phyloP scores from a whole-genome alignment of 1,140 invertebrate genomes.

The Tyrophagus putrescentiae region DNA sequence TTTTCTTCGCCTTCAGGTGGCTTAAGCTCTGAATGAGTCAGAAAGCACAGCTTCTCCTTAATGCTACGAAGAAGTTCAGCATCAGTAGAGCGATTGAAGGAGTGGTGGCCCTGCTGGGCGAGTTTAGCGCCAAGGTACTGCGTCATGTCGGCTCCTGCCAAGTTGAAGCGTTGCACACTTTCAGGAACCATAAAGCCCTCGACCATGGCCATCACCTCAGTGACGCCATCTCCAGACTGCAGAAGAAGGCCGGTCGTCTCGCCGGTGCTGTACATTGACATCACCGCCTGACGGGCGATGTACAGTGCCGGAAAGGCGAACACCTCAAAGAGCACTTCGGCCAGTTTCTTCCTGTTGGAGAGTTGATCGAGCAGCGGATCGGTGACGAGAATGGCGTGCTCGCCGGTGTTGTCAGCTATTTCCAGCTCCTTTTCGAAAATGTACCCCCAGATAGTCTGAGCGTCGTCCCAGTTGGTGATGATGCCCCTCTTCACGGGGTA shows the following conservation, averaged over 20 bases:
- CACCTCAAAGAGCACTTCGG: slow-evolving; percentile 44
- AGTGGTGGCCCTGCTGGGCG: no score
- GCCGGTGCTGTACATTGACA: slow-evolving; percentile 77
- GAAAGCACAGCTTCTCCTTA: no score
- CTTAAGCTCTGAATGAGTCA: no score
- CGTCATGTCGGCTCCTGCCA: slow-evolving; percentile 78
- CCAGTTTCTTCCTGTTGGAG: slow-evolving; percentile 55
- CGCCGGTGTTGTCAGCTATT: slow-evolving; percentile 81
- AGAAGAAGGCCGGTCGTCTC: slow-evolving; percentile 48
- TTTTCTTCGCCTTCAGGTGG: slow-evolving; percentile 36
- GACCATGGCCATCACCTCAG: slow-evolving; percentile 43
- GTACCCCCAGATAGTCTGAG: slow-evolving; percentile 49
- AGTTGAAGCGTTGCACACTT: slow-evolving; percentile 76
- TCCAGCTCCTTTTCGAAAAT: slow-evolving; percentile 65
- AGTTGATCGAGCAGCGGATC: slow-evolving; percentile 85
- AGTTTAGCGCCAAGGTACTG: no score
- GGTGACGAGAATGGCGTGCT: slow-evolving; percentile 76
- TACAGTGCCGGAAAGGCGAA: slow-evolving; percentile 42
- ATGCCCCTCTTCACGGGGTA: slow-evolving; percentile 45
- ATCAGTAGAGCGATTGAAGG: no score
- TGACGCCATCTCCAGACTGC: slow-evolving; percentile 43
- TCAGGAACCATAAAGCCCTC: slow-evolving; percentile 65
- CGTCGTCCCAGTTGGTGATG: slow-evolving; percentile 45
- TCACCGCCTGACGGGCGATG: slow-evolving; percentile 40
- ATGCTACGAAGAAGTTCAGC: no score